Evolutionary conservation across 2,888 invertebrate genomes (phyloP), one percentile per base, ranked within the genome.

Genomic region (Zele albiditarsus): DNA sequence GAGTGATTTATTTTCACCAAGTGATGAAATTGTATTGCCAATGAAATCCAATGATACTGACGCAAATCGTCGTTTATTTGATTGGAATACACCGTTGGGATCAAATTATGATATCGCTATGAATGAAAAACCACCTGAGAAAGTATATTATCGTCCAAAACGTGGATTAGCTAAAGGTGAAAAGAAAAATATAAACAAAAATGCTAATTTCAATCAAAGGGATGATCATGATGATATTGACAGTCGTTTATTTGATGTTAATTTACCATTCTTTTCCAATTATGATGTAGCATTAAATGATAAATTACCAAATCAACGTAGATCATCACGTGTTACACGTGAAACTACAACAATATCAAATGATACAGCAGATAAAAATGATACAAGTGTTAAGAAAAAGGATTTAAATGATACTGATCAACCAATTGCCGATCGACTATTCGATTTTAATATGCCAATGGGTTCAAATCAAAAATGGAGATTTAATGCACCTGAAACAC

Each of bases 181-280:
- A 0, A 25, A 57, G 8, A 4, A 23, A 25, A 20, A 23, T 60
- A 3, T 3, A 0, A 28, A 60, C 12, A 60, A 6, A 25, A 16
- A 60, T 60, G 6, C 27, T 1, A 25, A 60, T 23, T 1, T 16
- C 14, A 60, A 60, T 60, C 4, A 1, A 2, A 60, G 25, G 25
- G 28, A 60, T 27, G 25, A 14, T 3, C 5, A 1, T 2, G n/a
- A n/a, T 31, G 23, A 63, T 23, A 16, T 63, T 27, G 20, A 63
- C 3, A 23, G 10, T 38, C 33, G 63, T 20, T 31, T 63, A 20
- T 63, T 63, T 31, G 63, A 63, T 63, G 16, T 63, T 3, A 33
- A 63, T 31, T n/a, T 63, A 16, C 63, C 63, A 27, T 63, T 63
- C 16, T 63, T 63, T 20, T 31, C 28, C 1, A 33, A 31, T 38